A percentile compares a stretch with the other conserved stretches of the same genome.
Conservation (phyloP, 2,797 vertebrate species). For the Phrynocephalus forsythii region DNA sequence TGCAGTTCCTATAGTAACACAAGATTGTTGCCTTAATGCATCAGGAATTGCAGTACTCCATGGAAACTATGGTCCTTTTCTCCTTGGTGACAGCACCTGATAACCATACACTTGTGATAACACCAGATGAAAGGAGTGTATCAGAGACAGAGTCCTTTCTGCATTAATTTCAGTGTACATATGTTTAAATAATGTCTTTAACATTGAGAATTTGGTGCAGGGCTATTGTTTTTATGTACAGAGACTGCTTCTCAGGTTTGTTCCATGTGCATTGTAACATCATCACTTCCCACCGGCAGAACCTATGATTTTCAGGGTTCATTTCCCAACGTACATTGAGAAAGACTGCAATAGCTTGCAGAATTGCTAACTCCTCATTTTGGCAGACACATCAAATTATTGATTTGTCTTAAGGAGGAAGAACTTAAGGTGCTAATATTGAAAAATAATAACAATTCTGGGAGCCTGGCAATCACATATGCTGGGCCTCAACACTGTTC, state of each 20-base stretch:
- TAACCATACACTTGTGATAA: slow-evolving; percentile 34
- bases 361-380: neutral
- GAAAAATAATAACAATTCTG: neutral
- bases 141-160: neutral
- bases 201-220: neutral
- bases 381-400: neutral
- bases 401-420: neutral
- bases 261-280: neutral
- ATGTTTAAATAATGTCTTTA: neutral
- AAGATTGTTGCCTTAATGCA: slow-evolving; percentile 37
- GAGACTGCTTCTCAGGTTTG: neutral
- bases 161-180: neutral
- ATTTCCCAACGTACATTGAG: neutral
- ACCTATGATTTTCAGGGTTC: neutral
- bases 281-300: neutral
- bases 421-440: neutral
- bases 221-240: neutral
- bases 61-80: slow-evolving; percentile 27
- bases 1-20: slow-evolving; percentile 63
- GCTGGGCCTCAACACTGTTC: neutral
- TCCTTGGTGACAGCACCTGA: slow-evolving; percentile 24
- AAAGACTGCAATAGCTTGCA: neutral
- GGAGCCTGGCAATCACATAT: neutral
- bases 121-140: neutral
- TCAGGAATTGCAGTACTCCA: slow-evolving; percentile 23